Evolutionary conservation across 2,113 vertebrate species (phyloP).

Genomic region (Corvus cornix): DNA sequence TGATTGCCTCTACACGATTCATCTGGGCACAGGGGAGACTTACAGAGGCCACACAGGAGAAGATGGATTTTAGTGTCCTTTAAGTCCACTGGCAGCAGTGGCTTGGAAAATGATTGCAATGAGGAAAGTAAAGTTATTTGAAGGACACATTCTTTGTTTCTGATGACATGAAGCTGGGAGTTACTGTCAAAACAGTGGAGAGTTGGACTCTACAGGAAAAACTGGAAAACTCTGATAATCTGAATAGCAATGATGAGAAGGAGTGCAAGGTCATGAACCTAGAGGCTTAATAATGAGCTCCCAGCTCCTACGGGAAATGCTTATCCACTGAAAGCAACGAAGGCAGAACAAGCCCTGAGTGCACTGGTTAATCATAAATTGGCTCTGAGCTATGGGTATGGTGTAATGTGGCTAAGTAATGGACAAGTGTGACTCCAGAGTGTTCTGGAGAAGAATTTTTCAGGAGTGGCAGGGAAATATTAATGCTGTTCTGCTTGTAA

Average conservation of each 20-base stretch:
- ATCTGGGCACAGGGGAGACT: not conserved
- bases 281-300: not conserved
- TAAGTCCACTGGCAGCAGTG: not conserved
- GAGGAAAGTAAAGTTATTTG: not conserved
- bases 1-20: rapidly evolving
- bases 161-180: not conserved
- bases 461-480: not conserved
- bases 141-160: constrained; percentile 14
- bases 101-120: not conserved
- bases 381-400: not conserved
- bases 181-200: not conserved
- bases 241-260: not conserved
- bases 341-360: not conserved
- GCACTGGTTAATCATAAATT: not conserved
- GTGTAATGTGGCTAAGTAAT: not conserved
- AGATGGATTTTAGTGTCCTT: not conserved
- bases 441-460: not conserved
- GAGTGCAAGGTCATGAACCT: not conserved
- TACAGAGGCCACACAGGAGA: not conserved
- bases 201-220: not conserved
- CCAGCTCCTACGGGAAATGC: not conserved
- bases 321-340: not conserved
- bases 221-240: not conserved
- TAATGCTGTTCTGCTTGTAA: not conserved
- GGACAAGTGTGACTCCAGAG: not conserved